Percentiles rank a stretch among this genome's conserved stretches.
Conservation (phyloP, 2,797 vertebrate species). For the Notamacropus eugenii region DNA sequence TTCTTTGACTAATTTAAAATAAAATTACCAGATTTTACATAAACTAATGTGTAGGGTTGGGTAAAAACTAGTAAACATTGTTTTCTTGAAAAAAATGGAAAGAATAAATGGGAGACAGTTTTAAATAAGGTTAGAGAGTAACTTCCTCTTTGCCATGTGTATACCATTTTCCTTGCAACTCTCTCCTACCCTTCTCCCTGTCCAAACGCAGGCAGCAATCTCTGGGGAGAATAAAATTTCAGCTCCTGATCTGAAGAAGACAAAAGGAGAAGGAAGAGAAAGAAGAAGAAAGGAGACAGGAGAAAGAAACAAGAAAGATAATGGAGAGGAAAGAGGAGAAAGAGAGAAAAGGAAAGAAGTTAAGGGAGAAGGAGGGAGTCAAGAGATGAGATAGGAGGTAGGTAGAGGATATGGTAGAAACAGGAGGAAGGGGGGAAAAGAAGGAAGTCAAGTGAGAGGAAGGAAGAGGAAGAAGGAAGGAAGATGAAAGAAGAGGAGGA, state of each 20-base stretch:
- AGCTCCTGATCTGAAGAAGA: neutral
- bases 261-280: neutral
- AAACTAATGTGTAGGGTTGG: neutral
- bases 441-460: neutral
- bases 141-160: rapidly evolving
- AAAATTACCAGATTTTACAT: neutral
- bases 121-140: rapidly evolving
- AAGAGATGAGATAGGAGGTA: neutral
- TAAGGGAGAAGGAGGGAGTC: neutral
- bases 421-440: neutral
- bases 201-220: neutral
- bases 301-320: neutral
- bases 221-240: neutral
- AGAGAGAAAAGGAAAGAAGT: neutral
- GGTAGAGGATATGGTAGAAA: neutral
- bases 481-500: neutral
- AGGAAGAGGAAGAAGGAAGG: neutral
- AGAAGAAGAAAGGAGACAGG: neutral
- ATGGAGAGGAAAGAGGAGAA: neutral
- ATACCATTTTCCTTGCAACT: neutral
- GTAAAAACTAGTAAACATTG: neutral
- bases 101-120: no score
- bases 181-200: neutral
- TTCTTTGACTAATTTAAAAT: slow-evolving; percentile 18
- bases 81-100: neutral